Evolutionary conservation across 2,113 vertebrate genomes (phyloP), one percentile per base, ranked within the genome.

Genomic region (Semnornis frantzii): DNA sequence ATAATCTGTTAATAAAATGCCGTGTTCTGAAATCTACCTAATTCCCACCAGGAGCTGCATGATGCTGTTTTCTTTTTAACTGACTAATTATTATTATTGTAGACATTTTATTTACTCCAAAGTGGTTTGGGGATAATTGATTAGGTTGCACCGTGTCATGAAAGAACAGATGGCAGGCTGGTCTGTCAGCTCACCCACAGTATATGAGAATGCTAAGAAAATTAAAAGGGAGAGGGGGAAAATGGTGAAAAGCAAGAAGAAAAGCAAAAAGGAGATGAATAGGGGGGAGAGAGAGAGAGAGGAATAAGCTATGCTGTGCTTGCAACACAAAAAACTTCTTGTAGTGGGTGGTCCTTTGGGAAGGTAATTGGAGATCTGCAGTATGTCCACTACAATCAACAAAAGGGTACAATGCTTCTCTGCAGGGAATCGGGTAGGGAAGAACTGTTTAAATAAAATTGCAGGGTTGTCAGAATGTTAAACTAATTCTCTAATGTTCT

Each of bases 261-360:
- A 31, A 75, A 63, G 16, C 97, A 98, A 98, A 98, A 98, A 98
- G 92, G 97, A 97, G 97, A 98, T 96, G 92, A 89, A 88, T 69
- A 75, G n/a, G 34, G 87, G 52, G 19, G 66, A 62, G 54, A 80
- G 52, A 89, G 52, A 21, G 66, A 62, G 54, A 80, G 52, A 92
- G 70, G 81, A 96, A 77, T 50, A 97, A 98, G 97, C 97, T 98
- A 71, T 97, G 94, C 97, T 96, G 95, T 96, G 97, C 98, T 97
- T 98, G 98, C 95, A 92, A 97, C 97, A 99, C 98, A 99, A 98
- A 98, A 95, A 98, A 98, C 97, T 97, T 98, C 98, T 98, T 99
- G 98, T 98, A 98, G 98, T 99, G 98, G 98, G 99, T 98, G 98
- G 98, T 98, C 98, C 97, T 81, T 91, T 97, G 94, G 98, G 98